Evolutionary conservation across 2,797 vertebrate genomes (phyloP), one percentile per base, ranked within the genome.

Genomic region (Remorina albescens): DNA sequence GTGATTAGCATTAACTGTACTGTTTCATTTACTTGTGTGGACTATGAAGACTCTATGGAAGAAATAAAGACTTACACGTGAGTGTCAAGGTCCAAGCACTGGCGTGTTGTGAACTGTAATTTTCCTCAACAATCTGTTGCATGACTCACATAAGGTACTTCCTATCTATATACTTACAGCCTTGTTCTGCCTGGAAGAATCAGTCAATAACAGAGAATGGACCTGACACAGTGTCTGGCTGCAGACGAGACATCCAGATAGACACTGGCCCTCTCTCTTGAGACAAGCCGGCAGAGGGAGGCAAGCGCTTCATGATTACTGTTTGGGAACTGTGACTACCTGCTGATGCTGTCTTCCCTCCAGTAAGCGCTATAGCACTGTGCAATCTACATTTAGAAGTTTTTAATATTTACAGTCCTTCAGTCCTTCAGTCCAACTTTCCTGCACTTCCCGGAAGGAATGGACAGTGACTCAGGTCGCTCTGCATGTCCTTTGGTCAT

Each of bases 151-250:
- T 36, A 28, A 76, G 55, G 53, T 65, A n/a, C 41, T 78, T 70
- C 64, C 64, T 47, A 70, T 87, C 39, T 66, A 70, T 83, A 81
- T 73, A 25, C 49, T 74, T 53, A 68, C 74, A 64, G 50, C 25
- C 25, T 71, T 41, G 13, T 78, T 87, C 76, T 78, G 74, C 78
- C 84, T 86, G 84, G 78, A 85, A 73, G 63, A 84, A 82, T 68
- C 32, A 78, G 83, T 90, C 88, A 79, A 85, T 84, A 89, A 25
- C 80, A 66, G 61, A 66, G 61, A 77, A 28, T 60, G 74, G 79
- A 82, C 75, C 71, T 55, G 74, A 82, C 82, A 88, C 72, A 84
- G 59, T 44, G 71, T 58, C 72, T 72, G 65, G 76, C 80, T 83
- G 74, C 76, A 83, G 76, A 76, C 25, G 59, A 85, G 82, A 83